Conservation (phyloP, 1,140 invertebrate species). For the Adoxophyes honmai region DNA sequence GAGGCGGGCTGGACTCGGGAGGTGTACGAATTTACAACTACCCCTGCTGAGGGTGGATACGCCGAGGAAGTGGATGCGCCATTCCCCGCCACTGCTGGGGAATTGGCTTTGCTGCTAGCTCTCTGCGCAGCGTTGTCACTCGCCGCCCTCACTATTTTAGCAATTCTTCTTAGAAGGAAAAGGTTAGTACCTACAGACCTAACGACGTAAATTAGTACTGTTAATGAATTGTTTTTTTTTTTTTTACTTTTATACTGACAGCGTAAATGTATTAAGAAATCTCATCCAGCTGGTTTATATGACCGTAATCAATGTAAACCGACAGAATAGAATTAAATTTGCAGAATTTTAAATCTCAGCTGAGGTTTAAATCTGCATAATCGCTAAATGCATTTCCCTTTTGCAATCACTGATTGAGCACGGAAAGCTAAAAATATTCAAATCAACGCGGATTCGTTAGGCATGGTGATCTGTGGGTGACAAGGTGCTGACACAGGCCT, state of each 20-base stretch:
- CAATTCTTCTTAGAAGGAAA: conserved; percentile 61
- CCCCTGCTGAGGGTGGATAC: conserved; percentile 51
- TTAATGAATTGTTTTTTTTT: too few relatives aligned
- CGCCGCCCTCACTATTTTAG: conserved; percentile 64
- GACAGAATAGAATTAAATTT: too few relatives aligned
- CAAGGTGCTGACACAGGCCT: conserved; percentile 33
- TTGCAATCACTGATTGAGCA: background rate
- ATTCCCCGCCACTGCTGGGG: conserved; percentile 63
- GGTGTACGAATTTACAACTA: conserved; percentile 60
- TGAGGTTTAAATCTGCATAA: background rate
- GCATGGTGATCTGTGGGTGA: conserved; percentile 29
- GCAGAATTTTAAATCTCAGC: too few relatives aligned
- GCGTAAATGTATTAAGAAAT: too few relatives aligned
- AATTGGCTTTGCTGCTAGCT: conserved; percentile 58
- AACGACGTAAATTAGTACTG: too few relatives aligned
- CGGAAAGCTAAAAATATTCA: conserved; percentile 1
- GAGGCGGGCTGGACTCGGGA: too few relatives aligned
- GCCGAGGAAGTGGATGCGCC: conserved; percentile 67
- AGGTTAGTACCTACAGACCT: conserved; percentile 44
- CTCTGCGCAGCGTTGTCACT: conserved; percentile 62
- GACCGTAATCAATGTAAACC: too few relatives aligned
- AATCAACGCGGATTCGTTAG: conserved; percentile 27
- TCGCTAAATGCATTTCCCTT: background rate
- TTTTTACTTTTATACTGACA: background rate
- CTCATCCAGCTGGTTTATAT: too few relatives aligned